These are phyloP conservation scores for Phenganax marumi DNA, from an alignment of 92 coral and sea anemone genomes.

Conservation along the genomic window DNA sequence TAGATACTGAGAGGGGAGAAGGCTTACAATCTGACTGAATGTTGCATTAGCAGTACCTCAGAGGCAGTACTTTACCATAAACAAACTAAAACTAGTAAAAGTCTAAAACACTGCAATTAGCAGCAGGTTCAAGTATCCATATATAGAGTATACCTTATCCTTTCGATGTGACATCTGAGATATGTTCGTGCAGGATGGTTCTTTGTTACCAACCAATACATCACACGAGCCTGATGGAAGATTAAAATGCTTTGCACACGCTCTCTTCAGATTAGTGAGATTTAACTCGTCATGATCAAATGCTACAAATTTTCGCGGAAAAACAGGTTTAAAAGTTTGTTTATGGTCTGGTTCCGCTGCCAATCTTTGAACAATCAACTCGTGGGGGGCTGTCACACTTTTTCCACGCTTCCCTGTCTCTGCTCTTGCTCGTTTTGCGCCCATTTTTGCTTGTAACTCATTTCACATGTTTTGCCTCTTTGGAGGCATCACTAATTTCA, in stretches of 20 bases:
- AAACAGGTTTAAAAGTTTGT: conserved; percentile 56
- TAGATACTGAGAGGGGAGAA: too few species aligned
- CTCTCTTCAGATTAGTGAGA: conserved; percentile 59
- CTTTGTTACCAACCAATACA: conserved; percentile 57
- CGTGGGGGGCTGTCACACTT: too few species aligned
- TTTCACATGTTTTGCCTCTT: too few species aligned
- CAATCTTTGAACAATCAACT: too few species aligned
- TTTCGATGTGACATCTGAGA: conserved; percentile 55
- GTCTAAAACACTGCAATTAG: too few species aligned
- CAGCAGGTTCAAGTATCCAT: too few species aligned
- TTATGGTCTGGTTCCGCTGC: too few species aligned
- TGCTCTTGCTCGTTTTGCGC: not conserved
- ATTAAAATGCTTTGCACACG: conserved; percentile 51
- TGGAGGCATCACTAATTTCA: not conserved
- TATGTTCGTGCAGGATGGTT: conserved; percentile 56
- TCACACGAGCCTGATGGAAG: conserved; percentile 57
- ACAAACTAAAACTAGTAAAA: too few species aligned
- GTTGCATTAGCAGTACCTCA: too few species aligned
- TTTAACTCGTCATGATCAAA: conserved; percentile 57
- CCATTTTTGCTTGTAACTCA: not conserved
- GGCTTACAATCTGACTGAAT: too few species aligned
- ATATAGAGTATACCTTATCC: conserved; percentile 51
- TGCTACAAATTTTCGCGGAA: conserved; percentile 64
- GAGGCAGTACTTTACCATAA: too few species aligned
- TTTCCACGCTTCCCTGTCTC: conserved; percentile 1